Base-by-base conservation (phyloP, 2,888 invertebrate genomes). In the Tetramorium bicarinatum region DNA sequence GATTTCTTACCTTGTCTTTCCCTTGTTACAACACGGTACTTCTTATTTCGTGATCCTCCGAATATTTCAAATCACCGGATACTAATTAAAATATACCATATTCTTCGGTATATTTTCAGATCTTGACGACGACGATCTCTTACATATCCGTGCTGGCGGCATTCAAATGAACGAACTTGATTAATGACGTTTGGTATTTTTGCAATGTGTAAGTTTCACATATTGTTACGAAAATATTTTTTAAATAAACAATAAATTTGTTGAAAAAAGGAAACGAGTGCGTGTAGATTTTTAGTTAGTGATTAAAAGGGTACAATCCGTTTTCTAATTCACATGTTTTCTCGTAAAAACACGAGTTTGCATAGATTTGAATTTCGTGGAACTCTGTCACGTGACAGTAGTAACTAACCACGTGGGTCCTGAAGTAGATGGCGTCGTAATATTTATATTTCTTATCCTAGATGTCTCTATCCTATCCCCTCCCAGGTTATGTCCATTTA, bases 81-180 rank as follows among this genome's bases (percentile, higher is more conserved):
- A 25, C 7, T 61, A 59, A 80, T 82, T 34, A 34, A 34, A 34
- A 34, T 34, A 34, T 34, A 34, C 15, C 15, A 0, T 25, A 7
- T 6, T 11, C 18, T 21, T 34, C 29, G 7, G 1, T 79, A 59
- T 54, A 49, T 69, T 69, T 82, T 9, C 52, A 90, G 88, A 87
- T 86, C 52, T 18, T 90, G 54, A 77, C n/a, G 29, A 88, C 83
- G 21, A 86, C 87, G 7, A 61, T 84, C 29, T 85, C 87, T 2
- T 90, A 90, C 69, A 74, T 89, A 47, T 89, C 88, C 8, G 86
- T 90, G 38, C 82, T 90, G 21, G 77, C 84, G 41, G 87, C 88
- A 59, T 80, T 90, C 3, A 84, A 84, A 62, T 75, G 44, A 72
- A 6, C 1, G 7, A 59, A 25, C 7, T 25, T 41, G n/a, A 44